Percentiles rank a stretch among this genome's conserved stretches.
Evolutionary conservation across 1,140 invertebrate species (phyloP).

Genomic region (Drosophila repleta): DNA sequence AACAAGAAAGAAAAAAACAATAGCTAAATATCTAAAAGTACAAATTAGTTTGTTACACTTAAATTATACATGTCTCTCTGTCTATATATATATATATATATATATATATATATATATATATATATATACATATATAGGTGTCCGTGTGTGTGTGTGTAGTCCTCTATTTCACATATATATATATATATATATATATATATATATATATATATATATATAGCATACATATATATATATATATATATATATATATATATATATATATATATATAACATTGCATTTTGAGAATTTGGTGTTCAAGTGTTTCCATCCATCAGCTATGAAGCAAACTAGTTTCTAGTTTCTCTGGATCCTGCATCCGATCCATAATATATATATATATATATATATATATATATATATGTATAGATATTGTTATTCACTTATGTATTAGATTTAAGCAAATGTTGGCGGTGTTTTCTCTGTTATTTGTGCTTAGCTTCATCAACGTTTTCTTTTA

Average conservation of each 20-base stretch:
- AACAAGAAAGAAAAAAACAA: neutral
- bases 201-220: too few species aligned
- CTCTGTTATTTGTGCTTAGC: constrained; percentile 19
- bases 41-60: constrained; percentile 28
- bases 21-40: constrained; percentile 43
- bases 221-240: too few species aligned
- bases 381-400: neutral
- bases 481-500: neutral
- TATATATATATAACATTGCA: too few species aligned
- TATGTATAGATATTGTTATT: neutral
- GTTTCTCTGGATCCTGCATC: neutral
- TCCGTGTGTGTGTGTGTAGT: neutral
- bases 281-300: too few species aligned
- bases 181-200: too few species aligned
- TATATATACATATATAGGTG: constrained; percentile 1
- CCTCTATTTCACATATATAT: neutral
- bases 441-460: constrained; percentile 51
- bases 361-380: constrained; percentile 2
- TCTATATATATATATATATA: too few species aligned
- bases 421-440: neutral
- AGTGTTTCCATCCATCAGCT: too few species aligned
- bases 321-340: neutral
- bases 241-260: too few species aligned
- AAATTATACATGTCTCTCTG: constrained; percentile 9
- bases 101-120: too few species aligned